Evolutionary conservation across 2,113 vertebrate species (phyloP), one percentile per base, ranked within the genome.

Genomic region (Platanista minor): DNA sequence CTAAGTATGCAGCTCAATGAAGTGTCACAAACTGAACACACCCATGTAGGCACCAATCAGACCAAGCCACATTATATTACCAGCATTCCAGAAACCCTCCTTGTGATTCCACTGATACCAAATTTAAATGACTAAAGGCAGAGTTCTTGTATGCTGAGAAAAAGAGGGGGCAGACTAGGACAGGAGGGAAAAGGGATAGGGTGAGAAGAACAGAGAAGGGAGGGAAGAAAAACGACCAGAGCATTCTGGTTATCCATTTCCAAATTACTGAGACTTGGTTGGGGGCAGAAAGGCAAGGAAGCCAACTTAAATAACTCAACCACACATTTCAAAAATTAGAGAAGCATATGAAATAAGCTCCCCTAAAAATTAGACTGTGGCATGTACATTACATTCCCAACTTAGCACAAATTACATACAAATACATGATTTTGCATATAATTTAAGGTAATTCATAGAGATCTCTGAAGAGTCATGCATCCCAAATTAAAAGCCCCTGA

Each of bases 101-200:
- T 23, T 69, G 25, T 69, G 39, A 77, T 62, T 90, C n/a, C 23
- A 46, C 3, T 31, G 31, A 74, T 75, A 90, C 14, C 39, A 62
- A 86, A 86, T 54, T 86, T 80, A 86, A 86, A 94, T 49, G 31
- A 72, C 61, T 74, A 86, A 96, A 85, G 74, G 46, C 36, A 86
- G 81, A 83, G 36, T 83, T 88, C 49, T 12, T 39, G 33, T 39
- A 92, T 7, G 27, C 46, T 92, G 69, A 66, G 54, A 57, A 41
- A 80, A 57, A 78, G 29, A 61, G 36, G 10, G 21, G 46, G 57
- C 29, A 52, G 39, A 43, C 54, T 0, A 84, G 17, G 41, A 67
- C n/a, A 41, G 31, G 21, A 64, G 2, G 59, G 9, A 33, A 57
- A 57, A 15, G 23, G 49, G 52, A 83, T 2, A 27, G 15, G 33